Base-by-base conservation (phyloP, 2,113 vertebrate genomes). In the Nettapus auritus region DNA sequence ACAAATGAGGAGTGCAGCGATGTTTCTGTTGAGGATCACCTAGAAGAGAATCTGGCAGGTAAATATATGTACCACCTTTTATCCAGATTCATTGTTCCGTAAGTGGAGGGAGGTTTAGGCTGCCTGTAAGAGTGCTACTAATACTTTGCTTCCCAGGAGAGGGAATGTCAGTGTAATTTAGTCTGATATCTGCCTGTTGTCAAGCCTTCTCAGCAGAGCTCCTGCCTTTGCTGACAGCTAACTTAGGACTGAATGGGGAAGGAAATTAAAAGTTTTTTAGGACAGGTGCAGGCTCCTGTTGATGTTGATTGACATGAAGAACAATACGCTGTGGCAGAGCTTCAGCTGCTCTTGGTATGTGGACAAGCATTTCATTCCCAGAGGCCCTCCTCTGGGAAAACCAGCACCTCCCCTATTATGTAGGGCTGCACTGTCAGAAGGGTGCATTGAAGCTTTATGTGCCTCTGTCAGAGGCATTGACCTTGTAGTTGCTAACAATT, bases 1-100 rank as follows among this genome's bases (percentile, higher is more conserved):
- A 93, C 52, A 18, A 83, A 85, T 40, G 95, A 97, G 50, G 76
- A 22, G 21, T 80, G 93, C 33, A 62, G 80, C 74, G 89, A 86
- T 81, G 11, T 93, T 91, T 95, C 75, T 78, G 86, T 90, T 94
- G 93, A 96, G 88, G 97, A 96, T 87, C 93, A 91, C 11, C 26
- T 60, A 70, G 82, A 71, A 64, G 86, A 95, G 34, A 84, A 90
- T 83, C 53, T 94, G 33, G 44, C 93, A 96, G 97, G 98, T 98
- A 97, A 97, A 94, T 86, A 15, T 25, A 59, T 36, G 25, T 40
- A 42, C 23, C 1, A 1, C 33, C 18, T 69, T 88, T 82, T 92
- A 59, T 34, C 16, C 44, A 42, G 29, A 5, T 28, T 77, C 1
- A 0, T 82, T 86, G 48, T 29, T 71, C 8, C 52, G 1, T 82